Conservation (phyloP, 2,888 invertebrate genomes). For the Lasioglossum marginatum region DNA sequence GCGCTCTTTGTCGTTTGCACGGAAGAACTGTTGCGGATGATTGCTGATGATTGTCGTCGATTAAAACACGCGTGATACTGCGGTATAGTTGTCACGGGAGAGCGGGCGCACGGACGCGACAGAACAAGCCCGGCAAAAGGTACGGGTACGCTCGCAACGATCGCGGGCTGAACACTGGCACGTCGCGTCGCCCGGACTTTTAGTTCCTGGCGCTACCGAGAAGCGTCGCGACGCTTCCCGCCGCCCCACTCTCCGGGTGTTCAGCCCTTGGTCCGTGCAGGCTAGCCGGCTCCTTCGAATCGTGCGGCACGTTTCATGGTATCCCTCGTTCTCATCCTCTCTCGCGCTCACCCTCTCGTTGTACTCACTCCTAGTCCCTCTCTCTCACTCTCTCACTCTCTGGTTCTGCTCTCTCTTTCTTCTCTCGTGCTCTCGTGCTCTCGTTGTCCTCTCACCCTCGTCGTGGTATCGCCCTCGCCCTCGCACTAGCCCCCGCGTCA, state of each 20-base stretch:
- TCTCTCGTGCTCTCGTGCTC: background rate
- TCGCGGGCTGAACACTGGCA: constrained; percentile 83
- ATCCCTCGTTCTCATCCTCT: constrained; percentile 24
- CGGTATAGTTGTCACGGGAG: background rate
- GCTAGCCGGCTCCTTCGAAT: constrained; percentile 50
- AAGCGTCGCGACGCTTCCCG: constrained; percentile 82
- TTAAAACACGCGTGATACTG: background rate
- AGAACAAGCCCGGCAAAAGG: constrained; percentile 34
- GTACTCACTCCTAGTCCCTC: constrained; percentile 38
- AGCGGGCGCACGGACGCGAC: background rate
- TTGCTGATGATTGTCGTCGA: background rate
- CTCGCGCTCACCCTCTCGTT: constrained; percentile 48
- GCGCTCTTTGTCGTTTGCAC: background rate
- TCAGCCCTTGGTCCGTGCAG: constrained; percentile 54
- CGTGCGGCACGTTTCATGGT: constrained; percentile 50
- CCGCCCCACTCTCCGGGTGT: constrained; percentile 60
- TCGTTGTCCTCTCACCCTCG: constrained; percentile 44
- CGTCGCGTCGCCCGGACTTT: constrained; percentile 78
- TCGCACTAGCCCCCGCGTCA: constrained; percentile 50
- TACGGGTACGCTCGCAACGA: constrained; percentile 83
- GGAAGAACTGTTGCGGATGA: background rate
- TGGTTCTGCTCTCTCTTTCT: background rate
- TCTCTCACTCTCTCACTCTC: background rate
- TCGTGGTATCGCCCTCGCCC: constrained; percentile 2
- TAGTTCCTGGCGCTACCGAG: constrained; percentile 82